phyloP scores from a whole-genome alignment of 2,113 vertebrate species.

The Trochalopteron elliotii region DNA sequence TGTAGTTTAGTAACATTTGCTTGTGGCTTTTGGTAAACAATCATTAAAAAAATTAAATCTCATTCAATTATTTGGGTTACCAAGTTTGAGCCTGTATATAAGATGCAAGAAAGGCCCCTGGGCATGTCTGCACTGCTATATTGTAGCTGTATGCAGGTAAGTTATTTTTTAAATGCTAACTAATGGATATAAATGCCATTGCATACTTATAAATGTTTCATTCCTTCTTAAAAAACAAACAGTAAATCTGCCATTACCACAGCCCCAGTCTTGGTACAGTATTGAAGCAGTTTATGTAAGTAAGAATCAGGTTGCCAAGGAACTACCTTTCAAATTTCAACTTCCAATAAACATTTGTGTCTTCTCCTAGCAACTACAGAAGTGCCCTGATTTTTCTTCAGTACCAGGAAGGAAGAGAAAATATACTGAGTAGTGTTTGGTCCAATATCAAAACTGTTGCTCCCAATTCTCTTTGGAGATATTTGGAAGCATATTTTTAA shows the following conservation, averaged over 20 bases:
- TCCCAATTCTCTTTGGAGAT: not conserved
- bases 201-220: not conserved
- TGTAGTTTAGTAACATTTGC: not conserved
- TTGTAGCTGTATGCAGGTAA: not conserved
- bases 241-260: not conserved
- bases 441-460: not conserved
- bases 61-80: not conserved
- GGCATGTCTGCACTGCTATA: not conserved
- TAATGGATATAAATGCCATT: not conserved
- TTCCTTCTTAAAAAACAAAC: not conserved
- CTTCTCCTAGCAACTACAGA: constrained; percentile 9
- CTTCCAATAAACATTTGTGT: not conserved
- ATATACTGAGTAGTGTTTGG: not conserved
- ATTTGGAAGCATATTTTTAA: not conserved
- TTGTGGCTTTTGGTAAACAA: not conserved
- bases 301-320: not conserved
- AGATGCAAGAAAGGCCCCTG: not conserved
- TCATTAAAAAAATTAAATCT: not conserved
- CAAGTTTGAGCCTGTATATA: not conserved
- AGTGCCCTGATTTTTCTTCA: not conserved
- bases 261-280: not conserved
- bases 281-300: not conserved
- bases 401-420: not conserved
- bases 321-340: constrained; percentile 1
- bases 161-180: not conserved